Conservation (phyloP, 2,888 invertebrate species). For the Aspidapion aeneum region DNA sequence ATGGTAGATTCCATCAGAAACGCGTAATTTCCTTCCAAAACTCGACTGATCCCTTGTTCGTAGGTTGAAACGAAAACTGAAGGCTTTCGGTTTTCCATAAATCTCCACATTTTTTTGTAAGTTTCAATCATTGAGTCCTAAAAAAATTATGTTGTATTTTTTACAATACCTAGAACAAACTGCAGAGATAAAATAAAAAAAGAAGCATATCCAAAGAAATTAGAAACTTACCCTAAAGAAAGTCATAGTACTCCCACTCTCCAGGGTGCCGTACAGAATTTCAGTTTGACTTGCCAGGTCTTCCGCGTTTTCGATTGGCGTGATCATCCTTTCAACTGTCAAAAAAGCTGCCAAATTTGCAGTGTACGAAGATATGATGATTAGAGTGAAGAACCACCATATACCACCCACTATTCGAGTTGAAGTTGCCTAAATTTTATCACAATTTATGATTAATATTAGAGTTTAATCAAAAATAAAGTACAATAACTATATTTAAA, state of each 20-base stretch:
- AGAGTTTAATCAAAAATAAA: no score
- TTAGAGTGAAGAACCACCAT: conserved; percentile 93
- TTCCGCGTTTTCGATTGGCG: conserved; percentile 81
- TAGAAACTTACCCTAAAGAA: conserved; percentile 68
- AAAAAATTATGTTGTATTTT: background rate
- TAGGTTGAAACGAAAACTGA: conserved; percentile 71
- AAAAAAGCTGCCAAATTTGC: conserved; percentile 90
- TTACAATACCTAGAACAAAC: background rate
- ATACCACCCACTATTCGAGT: conserved; percentile 82
- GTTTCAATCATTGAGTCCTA: conserved; percentile 78
- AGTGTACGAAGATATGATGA: conserved; percentile 88
- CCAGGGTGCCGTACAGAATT: conserved; percentile 80
- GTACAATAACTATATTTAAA: no score
- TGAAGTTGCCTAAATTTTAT: conserved; percentile 56
- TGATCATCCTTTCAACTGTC: conserved; percentile 85
- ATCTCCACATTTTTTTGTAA: conserved; percentile 80
- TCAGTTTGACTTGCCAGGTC: conserved; percentile 78
- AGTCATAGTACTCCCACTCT: conserved; percentile 83
- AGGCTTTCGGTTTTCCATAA: conserved; percentile 70
- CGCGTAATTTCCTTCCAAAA: conserved; percentile 77
- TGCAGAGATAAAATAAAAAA: background rate
- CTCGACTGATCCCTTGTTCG: conserved; percentile 72
- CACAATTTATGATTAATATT: no score
- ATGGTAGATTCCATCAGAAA: conserved; percentile 89
- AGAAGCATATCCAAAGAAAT: background rate